phyloP scores from a whole-genome alignment of 2,888 invertebrate species.

The Nyleta sp. region DNA sequence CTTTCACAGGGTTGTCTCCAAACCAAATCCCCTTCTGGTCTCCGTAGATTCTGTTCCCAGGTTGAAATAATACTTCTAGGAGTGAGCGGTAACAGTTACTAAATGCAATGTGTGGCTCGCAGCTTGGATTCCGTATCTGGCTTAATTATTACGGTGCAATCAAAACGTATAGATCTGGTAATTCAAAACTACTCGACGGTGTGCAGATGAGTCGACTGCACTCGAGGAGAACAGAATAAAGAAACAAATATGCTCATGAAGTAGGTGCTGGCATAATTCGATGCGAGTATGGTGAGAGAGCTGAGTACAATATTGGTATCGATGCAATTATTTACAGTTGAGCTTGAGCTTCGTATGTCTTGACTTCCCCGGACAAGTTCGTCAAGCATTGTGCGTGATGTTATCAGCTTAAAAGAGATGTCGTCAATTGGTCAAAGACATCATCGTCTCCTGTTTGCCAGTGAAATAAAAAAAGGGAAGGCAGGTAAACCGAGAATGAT shows the following conservation, averaged over 20 bases:
- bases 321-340: slow-evolving; percentile 42
- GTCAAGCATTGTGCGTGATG: slow-evolving; percentile 5
- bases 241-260: slow-evolving; percentile 40
- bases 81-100: slow-evolving; percentile 44
- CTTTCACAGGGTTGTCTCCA: too few relatives aligned
- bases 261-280: slow-evolving; percentile 40
- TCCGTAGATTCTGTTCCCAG: not conserved
- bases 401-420: slow-evolving; percentile 54
- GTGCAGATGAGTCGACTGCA: slow-evolving; percentile 28
- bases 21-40: slow-evolving; percentile 11
- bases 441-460: slow-evolving; percentile 20
- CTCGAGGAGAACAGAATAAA: slow-evolving; percentile 6
- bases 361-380: slow-evolving; percentile 8
- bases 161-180: slow-evolving; percentile 22
- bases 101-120: slow-evolving; percentile 36
- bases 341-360: not conserved
- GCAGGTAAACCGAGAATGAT: not conserved
- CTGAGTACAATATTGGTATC: slow-evolving; percentile 37
- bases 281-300: slow-evolving; percentile 47
- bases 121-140: slow-evolving; percentile 10
- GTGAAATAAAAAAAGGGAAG: slow-evolving; percentile 12
- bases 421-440: not conserved
- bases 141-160: slow-evolving; percentile 27
- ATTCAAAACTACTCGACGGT: slow-evolving; percentile 25
- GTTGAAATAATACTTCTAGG: slow-evolving; percentile 31